Evolutionary conservation across 2,888 invertebrate genomes (phyloP).

Genomic region (Dolomedes plantarius): DNA sequence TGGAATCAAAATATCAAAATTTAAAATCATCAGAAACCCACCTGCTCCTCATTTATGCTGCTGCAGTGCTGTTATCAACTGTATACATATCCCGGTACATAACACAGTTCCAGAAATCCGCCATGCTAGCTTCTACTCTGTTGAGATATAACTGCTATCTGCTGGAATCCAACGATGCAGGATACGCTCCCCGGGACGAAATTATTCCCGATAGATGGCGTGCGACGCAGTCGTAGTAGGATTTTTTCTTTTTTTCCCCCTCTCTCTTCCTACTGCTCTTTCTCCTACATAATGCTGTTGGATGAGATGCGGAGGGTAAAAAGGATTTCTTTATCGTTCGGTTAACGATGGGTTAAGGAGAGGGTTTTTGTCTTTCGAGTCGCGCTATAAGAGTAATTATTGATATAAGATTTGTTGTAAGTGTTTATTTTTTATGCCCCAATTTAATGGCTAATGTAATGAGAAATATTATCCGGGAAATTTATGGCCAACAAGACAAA

Average conservation of each 20-base stretch:
- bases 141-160: background rate
- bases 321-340: conserved; percentile 10
- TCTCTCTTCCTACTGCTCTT: background rate
- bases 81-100: background rate
- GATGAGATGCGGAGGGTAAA: background rate
- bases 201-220: background rate
- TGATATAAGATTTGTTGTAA: conserved; percentile 6
- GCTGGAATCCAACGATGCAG: background rate
- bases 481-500: too few relatives aligned
- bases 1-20: too few relatives aligned
- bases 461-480: background rate
- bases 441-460: background rate
- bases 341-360: conserved; percentile 14
- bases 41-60: conserved; percentile 1
- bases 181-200: conserved; percentile 1
- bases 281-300: background rate
- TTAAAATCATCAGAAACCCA: background rate
- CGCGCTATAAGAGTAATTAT: background rate
- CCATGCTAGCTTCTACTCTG: background rate
- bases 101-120: background rate
- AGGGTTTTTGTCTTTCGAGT: background rate
- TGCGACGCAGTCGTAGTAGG: background rate
- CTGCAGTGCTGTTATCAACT: background rate
- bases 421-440: background rate
- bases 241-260: background rate